A percentile compares a stretch with the other conserved stretches of the same genome.
Evolutionary conservation across 2,797 vertebrate genomes (phyloP).

Genomic region (Dryobates pubescens): DNA sequence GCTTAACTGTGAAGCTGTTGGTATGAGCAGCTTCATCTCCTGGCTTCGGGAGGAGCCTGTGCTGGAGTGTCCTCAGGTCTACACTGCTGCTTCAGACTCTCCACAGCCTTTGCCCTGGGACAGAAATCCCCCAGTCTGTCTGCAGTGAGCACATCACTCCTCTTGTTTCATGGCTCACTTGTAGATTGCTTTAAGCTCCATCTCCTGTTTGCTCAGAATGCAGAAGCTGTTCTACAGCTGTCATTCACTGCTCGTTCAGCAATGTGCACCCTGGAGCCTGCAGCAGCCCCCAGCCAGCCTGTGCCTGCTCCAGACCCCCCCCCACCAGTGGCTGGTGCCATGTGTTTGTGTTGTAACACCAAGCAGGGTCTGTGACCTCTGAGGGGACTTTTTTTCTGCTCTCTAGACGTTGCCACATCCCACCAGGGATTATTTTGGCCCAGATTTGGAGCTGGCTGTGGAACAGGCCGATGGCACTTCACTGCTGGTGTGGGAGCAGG

Average conservation of each 20-base stretch:
- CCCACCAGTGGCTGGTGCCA: not conserved
- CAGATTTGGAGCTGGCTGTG: accelerated
- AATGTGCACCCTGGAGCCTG: not conserved
- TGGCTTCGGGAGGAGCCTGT: too few relatives aligned
- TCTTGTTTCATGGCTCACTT: not conserved
- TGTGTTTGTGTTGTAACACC: not conserved
- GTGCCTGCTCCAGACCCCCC: not conserved
- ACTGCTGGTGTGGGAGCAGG: not conserved
- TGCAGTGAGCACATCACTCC: too few relatives aligned
- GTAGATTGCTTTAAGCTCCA: not conserved
- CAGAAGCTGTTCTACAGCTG: not conserved
- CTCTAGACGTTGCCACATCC: not conserved
- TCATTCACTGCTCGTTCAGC: not conserved
- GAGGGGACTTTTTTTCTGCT: not conserved
- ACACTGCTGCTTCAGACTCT: accelerated
- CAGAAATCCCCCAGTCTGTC: too few relatives aligned
- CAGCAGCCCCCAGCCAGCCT: not conserved
- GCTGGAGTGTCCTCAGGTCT: not conserved
- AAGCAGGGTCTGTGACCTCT: not conserved
- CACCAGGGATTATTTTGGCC: not conserved
- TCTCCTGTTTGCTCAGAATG: not conserved
- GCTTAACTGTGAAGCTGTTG: not conserved
- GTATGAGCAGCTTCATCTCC: not conserved
- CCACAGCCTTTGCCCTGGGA: not conserved
- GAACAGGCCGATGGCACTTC: not conserved